Base-by-base conservation (phyloP, 2,888 invertebrate species). In the Psylliodes chrysocephalus region DNA sequence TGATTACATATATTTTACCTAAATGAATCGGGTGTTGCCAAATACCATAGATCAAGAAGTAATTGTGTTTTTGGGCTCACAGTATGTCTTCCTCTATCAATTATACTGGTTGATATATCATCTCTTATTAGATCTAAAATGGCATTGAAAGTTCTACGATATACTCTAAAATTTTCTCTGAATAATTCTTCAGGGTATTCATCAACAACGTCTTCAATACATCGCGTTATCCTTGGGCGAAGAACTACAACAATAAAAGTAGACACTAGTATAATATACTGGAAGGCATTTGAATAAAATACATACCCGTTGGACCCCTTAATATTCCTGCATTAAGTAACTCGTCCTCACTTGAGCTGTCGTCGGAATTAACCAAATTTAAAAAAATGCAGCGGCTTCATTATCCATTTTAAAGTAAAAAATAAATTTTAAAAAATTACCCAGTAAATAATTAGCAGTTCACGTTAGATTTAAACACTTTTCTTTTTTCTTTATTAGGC, bases 1-100 rank as follows among this genome's bases (percentile, higher is more conserved):
- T n/a, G n/a, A n/a, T n/a, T n/a, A n/a, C n/a, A 55, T 35, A 17
- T 10, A 44, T 44, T 44, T 55, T 17, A 55, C 55, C 55, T 35
- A 55, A 38, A 55, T 22, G 55, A 40, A 35, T 55, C 55, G 4
- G 40, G 55, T 17, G 55, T 15, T 1, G 42, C 55, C 19, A 55
- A 55, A 40, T 55, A 42, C 55, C 55, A 55, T 7, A 55, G 17
- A 10, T 10, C 44, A 15, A 44, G 19, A 18, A 44, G 17, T 17
- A 44, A 17, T 19, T 44, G 44, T 30, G 51, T 30, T 17, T 30
- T 51, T 25, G 51, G 30, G 8, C 30, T 7, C 30, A 28, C 5
- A 6, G 28, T 30, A 51, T 44, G 44, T 18, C 19, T 15, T 44
- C 17, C 44, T 44, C 15, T 44, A 2, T 1, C 17, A 10, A 44